Evolutionary conservation across 1,140 invertebrate genomes (phyloP), one percentile per base, ranked within the genome.

Genomic region (Drosophila kurseongensis): DNA sequence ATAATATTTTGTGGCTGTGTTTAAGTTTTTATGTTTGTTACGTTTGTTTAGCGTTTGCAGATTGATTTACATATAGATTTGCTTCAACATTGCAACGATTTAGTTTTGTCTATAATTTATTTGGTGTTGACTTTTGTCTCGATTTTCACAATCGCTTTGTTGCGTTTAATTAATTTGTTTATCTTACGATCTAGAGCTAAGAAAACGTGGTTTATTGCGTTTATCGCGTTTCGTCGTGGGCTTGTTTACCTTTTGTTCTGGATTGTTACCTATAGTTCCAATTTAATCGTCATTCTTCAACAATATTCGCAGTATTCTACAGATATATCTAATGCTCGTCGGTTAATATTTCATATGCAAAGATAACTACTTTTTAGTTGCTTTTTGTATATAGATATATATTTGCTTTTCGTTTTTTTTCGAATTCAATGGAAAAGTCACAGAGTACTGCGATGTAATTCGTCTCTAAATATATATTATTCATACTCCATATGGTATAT

Each of bases 31-130:
- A 74, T 69, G 54, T 65, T 56, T 41, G 48, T 50, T 50, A 32
- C 48, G 48, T 52, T 42, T 54, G 12, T 12, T n/a, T 47, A 10
- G 23, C 29, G 60, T 18, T 62, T 27, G 35, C 44, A 48, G 42
- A 48, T 32, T 51, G 47, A 40, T 40, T 59, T 66, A 76, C 61
- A 75, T 63, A 73, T 62, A 66, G 54, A 66, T 44, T 71, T 57
- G 58, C 47, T 59, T 80, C 66, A 80, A 79, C 76, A 72, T 84
- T 77, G 63, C 76, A 77, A 77, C 73, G 63, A 84, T 9, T 51
- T 51, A 10, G 71, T 63, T 69, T 84, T 75, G 58, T 77, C 57
- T 79, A 66, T 41, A 55, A 58, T 35, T 52, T 47, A 62, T 47
- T 75, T 75, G 73, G 59, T 75, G 58, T 75, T 74, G 58, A 48